These are phyloP conservation scores for Alviniconcha strummeri DNA, from an alignment of 2,888 invertebrate genomes.

Conservation along the genomic window DNA sequence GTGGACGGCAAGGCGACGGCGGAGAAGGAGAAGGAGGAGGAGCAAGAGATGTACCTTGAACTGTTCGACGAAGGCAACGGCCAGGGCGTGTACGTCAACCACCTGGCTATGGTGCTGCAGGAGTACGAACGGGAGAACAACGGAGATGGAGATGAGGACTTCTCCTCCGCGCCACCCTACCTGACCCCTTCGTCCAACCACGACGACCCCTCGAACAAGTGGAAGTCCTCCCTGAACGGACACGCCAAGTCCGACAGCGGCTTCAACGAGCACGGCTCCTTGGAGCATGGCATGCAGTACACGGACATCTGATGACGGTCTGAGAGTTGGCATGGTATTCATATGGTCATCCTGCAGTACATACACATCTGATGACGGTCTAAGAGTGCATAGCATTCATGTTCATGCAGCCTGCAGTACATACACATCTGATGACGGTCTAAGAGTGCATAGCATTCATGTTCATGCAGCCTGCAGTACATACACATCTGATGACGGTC, in stretches of 20 bases:
- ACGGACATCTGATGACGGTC: conserved; percentile 6
- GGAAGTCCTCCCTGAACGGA: neutral
- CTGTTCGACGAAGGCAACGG: conserved; percentile 10
- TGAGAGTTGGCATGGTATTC: too few relatives aligned
- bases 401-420: too few relatives aligned
- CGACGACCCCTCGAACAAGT: neutral
- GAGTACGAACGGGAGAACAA: conserved; percentile 23
- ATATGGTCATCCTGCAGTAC: too few relatives aligned
- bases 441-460: too few relatives aligned
- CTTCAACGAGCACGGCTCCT: conserved; percentile 17
- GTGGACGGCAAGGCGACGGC: conserved; percentile 16
- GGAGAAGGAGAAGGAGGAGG: conserved; percentile 23
- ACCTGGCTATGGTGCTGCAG: conserved; percentile 28
- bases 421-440: too few relatives aligned
- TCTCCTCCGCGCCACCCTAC: neutral
- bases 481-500: too few relatives aligned
- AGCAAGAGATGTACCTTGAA: conserved; percentile 33
- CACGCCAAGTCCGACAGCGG: conserved; percentile 30
- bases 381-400: too few relatives aligned
- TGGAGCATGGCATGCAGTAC: conserved; percentile 1
- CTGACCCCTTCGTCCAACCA: neutral
- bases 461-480: too few relatives aligned
- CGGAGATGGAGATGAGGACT: neutral
- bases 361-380: too few relatives aligned
- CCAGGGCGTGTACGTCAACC: conserved; percentile 23